Evolutionary conservation across 37 sponge, comb jelly and placozoan genomes (phyloP).

Genomic region (Beroe ovata): DNA sequence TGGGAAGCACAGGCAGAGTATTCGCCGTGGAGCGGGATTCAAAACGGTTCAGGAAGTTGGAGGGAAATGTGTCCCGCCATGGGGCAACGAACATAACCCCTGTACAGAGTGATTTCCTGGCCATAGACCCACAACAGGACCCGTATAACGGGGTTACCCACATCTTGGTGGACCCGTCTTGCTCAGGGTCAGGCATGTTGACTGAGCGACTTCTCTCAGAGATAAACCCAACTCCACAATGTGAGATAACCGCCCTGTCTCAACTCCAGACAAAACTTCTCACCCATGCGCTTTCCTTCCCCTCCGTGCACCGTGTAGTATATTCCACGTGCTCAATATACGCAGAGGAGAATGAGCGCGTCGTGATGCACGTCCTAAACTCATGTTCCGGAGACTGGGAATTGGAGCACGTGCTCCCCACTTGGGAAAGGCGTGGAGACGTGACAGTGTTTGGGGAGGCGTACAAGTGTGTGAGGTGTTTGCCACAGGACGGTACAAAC

Average conservation of each 20-base stretch:
- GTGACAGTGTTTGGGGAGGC: background rate
- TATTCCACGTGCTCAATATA: conserved; percentile 97
- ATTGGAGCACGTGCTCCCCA: conserved; percentile 72
- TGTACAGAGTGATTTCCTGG: conserved; percentile 13
- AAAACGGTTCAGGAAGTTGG: conserved; percentile 37
- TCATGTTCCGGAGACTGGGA: conserved; percentile 65
- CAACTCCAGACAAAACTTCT: conserved; percentile 78
- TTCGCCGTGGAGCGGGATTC: conserved; percentile 41
- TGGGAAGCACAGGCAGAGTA: conserved; percentile 76
- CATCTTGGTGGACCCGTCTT: conserved; percentile 95
- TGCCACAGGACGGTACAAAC: conserved; percentile 74
- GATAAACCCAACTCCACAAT: conserved; percentile 15
- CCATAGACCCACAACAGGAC: background rate
- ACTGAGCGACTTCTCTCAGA: background rate
- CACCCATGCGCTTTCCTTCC: conserved; percentile 87
- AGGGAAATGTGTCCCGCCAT: background rate
- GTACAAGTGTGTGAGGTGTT: conserved; percentile 29
- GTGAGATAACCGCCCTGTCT: conserved; percentile 71
- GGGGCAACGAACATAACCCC: conserved; percentile 42
- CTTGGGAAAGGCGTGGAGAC: conserved; percentile 81
- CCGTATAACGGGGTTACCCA: conserved; percentile 71
- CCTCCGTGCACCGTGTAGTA: conserved; percentile 79
- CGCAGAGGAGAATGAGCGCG: conserved; percentile 88
- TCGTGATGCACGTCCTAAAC: conserved; percentile 75
- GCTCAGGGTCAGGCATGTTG: conserved; percentile 90